Evolutionary conservation across 2,888 invertebrate genomes (phyloP).

Genomic region (Lysandra bellargus): DNA sequence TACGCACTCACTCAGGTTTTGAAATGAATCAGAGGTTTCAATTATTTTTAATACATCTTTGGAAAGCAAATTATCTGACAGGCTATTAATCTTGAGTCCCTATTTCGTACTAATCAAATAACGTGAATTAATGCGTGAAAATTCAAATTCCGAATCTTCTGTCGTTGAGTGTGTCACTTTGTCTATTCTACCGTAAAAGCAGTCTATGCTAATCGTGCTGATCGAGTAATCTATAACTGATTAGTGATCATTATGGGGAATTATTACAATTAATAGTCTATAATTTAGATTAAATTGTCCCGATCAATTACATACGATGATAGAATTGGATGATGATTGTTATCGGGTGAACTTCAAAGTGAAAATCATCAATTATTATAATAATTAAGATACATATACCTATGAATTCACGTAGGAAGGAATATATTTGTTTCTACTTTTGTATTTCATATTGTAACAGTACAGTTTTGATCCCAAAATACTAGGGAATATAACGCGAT

Average conservation of each 20-base stretch:
- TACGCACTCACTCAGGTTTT: background rate
- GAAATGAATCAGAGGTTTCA: background rate
- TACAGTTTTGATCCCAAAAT: too few species aligned
- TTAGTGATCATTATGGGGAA: background rate
- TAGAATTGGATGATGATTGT: background rate
- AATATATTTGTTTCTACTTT: too few species aligned
- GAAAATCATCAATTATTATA: background rate
- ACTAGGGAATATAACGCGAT: too few species aligned
- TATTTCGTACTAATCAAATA: background rate
- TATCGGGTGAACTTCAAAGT: background rate
- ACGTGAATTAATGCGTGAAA: background rate
- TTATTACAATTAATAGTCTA: background rate
- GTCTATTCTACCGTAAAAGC: background rate
- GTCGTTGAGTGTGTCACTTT: background rate
- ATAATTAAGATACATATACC: too few species aligned
- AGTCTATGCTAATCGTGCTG: background rate
- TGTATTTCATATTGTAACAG: too few species aligned
- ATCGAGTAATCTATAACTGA: background rate
- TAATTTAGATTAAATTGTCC: constrained; percentile 7
- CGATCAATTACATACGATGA: background rate
- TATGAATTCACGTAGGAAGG: too few species aligned
- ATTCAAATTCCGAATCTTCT: background rate
- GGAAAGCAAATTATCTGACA: background rate
- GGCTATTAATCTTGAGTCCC: constrained; percentile 1
- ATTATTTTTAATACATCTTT: background rate